phyloP scores from a whole-genome alignment of 2,888 invertebrate genomes.

The Frankliniella intonsa region DNA sequence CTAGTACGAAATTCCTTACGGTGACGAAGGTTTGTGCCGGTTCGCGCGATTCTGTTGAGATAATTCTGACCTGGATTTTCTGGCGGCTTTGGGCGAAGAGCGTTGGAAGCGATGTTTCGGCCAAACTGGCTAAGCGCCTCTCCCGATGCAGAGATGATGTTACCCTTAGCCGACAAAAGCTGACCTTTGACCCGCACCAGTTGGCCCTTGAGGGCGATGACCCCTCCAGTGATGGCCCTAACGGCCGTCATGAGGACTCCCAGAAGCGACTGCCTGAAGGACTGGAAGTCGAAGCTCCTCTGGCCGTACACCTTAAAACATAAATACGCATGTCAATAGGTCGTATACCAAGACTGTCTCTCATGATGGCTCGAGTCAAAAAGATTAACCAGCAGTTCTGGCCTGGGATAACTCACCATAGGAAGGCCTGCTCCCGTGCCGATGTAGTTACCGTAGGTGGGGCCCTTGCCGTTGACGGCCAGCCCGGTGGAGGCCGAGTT shows the following conservation, averaged over 20 bases:
- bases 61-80: background rate
- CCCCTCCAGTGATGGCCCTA: slow-evolving; percentile 78
- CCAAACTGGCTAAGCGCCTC: slow-evolving; percentile 23
- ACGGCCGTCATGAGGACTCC: slow-evolving; percentile 78
- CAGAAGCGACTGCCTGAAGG: slow-evolving; percentile 73
- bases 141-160: slow-evolving; percentile 37
- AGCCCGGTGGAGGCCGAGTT: background rate
- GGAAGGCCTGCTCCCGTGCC: background rate
- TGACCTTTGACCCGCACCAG: slow-evolving; percentile 76
- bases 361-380: too few species aligned
- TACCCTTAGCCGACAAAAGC: slow-evolving; percentile 56
- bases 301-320: slow-evolving; percentile 31
- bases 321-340: too few species aligned
- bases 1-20: too few species aligned
- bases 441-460: slow-evolving; percentile 12
- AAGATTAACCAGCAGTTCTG: too few species aligned
- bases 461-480: background rate
- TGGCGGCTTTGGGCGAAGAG: background rate
- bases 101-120: slow-evolving; percentile 20
- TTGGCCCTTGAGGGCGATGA: slow-evolving; percentile 77
- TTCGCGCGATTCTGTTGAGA: too few species aligned
- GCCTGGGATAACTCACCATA: background rate
- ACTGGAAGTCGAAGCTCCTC: slow-evolving; percentile 59
- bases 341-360: too few species aligned
- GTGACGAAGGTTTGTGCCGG: too few species aligned